phyloP scores from a whole-genome alignment of 2,113 vertebrate species.

The Gymnocephalus cernua region DNA sequence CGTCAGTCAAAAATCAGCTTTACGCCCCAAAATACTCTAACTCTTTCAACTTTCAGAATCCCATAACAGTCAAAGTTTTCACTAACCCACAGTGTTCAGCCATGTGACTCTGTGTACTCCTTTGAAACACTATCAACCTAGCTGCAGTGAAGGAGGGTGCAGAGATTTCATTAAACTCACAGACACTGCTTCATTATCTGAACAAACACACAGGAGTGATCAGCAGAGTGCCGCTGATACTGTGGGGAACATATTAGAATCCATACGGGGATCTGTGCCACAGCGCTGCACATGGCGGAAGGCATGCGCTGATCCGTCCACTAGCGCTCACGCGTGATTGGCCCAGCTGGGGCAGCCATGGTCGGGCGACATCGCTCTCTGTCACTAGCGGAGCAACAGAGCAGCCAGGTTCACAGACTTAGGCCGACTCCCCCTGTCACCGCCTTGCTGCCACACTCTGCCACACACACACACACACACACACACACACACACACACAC shows the following conservation, averaged over 20 bases:
- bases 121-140: constrained; percentile 21
- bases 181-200: constrained; percentile 43
- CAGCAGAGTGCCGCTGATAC: constrained; percentile 29
- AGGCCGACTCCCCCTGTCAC: constrained; percentile 61
- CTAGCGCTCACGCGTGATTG: constrained; percentile 71
- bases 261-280: constrained; percentile 73
- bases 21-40: background rate
- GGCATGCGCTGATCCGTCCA: constrained; percentile 53
- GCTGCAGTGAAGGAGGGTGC: constrained; percentile 9
- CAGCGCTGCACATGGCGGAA: constrained; percentile 61
- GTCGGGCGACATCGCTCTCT: constrained; percentile 64
- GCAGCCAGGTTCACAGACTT: constrained; percentile 70
- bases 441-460: constrained; percentile 27
- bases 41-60: constrained; percentile 2
- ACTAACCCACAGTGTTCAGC: background rate
- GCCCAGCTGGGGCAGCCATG: constrained; percentile 58
- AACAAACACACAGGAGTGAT: constrained; percentile 22
- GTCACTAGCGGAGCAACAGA: constrained; percentile 63
- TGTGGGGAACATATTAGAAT: constrained; percentile 50
- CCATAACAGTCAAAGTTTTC: background rate
- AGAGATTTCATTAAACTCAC: constrained; percentile 29
- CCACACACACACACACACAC: too few species aligned
- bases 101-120: background rate
- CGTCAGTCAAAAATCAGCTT: background rate
- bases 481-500: background rate